A percentile compares a stretch with the other conserved stretches of the same genome.
Evolutionary conservation across 2,113 vertebrate species (phyloP).

Genomic region (Ursus arctos): DNA sequence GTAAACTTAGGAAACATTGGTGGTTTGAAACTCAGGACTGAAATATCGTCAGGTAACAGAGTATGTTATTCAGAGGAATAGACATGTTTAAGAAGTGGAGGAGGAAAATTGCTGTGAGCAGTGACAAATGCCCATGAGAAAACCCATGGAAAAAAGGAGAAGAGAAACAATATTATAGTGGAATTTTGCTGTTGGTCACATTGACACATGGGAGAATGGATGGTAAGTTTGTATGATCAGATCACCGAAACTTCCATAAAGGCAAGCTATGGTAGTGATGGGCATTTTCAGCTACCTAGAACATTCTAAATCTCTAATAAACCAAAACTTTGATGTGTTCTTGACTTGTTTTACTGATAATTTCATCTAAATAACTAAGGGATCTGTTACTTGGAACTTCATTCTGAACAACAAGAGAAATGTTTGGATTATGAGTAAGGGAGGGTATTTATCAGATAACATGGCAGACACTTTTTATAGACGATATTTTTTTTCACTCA

Average conservation of each 20-base stretch:
- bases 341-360: conserved; percentile 17
- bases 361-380: not conserved
- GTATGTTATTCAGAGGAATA: not conserved
- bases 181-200: not conserved
- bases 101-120: not conserved
- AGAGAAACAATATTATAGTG: not conserved
- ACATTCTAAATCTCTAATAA: not conserved
- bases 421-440: not conserved
- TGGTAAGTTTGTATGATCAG: not conserved
- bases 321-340: not conserved
- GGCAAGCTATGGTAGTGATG: not conserved
- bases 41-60: not conserved
- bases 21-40: conserved; percentile 9
- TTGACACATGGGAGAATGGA: not conserved
- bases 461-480: not conserved
- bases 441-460: not conserved
- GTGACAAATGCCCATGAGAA: not conserved
- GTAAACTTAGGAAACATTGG: not conserved
- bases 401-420: not conserved
- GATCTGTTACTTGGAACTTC: not conserved
- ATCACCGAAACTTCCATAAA: not conserved
- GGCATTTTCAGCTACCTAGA: not conserved
- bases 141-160: not conserved
- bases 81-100: not conserved
- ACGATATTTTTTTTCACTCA: not conserved